Conservation (phyloP, 2,113 vertebrate genomes). For the Cygnus buccinator region DNA sequence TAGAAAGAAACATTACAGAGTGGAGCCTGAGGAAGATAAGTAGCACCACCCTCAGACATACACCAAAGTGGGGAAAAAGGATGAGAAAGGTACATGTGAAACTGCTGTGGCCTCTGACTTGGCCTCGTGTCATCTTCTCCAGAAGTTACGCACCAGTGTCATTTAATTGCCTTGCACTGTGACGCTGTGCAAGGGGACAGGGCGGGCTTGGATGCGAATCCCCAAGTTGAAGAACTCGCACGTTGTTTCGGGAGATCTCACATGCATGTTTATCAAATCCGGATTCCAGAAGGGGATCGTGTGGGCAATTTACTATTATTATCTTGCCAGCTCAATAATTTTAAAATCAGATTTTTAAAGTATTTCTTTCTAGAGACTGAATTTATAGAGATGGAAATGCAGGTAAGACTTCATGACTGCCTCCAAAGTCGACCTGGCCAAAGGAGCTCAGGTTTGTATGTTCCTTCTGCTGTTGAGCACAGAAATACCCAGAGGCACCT, state of each 20-base stretch:
- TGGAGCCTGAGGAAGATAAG: not conserved
- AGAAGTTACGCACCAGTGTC: not conserved
- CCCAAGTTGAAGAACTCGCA: not conserved
- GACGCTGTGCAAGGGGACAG: not conserved
- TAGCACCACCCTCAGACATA: not conserved
- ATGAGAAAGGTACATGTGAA: rapidly evolving
- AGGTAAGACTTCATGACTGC: not conserved
- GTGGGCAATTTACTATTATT: not conserved
- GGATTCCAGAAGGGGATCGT: not conserved
- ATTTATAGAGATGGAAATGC: not conserved
- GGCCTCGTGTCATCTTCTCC: not conserved
- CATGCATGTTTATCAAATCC: rapidly evolving
- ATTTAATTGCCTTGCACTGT: not conserved
- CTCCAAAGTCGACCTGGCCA: not conserved
- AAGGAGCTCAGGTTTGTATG: not conserved
- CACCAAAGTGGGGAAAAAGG: not conserved
- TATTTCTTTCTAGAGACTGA: not conserved
- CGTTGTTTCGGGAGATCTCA: not conserved
- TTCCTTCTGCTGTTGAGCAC: not conserved
- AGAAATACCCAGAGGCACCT: not conserved
- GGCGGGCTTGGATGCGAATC: not conserved
- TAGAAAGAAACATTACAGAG: not conserved
- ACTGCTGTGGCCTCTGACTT: not conserved
- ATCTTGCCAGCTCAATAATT: not conserved
- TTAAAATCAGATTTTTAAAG: not conserved